phyloP scores from a whole-genome alignment of 2,113 vertebrate species.

The Hyaena hyaena region DNA sequence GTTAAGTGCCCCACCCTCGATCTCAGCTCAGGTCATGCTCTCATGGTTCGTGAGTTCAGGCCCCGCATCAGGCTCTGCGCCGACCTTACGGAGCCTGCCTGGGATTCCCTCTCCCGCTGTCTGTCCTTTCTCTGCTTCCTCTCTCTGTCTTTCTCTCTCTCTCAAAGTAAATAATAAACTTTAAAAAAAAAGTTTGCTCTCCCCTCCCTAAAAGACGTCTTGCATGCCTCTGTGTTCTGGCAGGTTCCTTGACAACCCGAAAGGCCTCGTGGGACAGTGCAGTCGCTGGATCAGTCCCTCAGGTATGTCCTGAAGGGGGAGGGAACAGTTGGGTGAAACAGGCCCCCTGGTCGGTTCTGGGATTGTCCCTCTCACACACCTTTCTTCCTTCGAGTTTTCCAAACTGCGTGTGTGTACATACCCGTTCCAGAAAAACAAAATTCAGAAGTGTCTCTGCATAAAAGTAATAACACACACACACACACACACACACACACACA shows the following conservation, averaged over 20 bases:
- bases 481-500: not conserved
- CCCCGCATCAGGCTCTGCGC: no score
- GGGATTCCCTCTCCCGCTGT: no score
- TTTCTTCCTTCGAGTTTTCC: not conserved
- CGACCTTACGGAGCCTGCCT: no score
- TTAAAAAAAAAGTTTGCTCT: not conserved
- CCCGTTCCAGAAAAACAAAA: not conserved
- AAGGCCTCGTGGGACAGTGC: slow-evolving; percentile 31
- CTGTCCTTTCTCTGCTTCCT: no score
- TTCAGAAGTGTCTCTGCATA: not conserved
- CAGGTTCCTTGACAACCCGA: slow-evolving; percentile 65
- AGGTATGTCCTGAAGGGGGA: slow-evolving; percentile 49
- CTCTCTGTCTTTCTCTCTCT: no score
- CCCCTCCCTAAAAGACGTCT: not conserved
- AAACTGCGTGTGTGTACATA: not conserved
- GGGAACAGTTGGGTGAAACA: not conserved
- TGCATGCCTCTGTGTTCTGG: not conserved
- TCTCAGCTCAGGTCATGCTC: no score
- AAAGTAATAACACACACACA: not conserved
- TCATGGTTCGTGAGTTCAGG: no score
- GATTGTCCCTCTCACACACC: not conserved
- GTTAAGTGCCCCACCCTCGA: no score
- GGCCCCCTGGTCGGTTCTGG: no score
- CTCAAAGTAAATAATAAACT: no score
- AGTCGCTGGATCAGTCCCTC: not conserved